Evolutionary conservation across 2,113 vertebrate species (phyloP).

Genomic region (Mola mola): DNA sequence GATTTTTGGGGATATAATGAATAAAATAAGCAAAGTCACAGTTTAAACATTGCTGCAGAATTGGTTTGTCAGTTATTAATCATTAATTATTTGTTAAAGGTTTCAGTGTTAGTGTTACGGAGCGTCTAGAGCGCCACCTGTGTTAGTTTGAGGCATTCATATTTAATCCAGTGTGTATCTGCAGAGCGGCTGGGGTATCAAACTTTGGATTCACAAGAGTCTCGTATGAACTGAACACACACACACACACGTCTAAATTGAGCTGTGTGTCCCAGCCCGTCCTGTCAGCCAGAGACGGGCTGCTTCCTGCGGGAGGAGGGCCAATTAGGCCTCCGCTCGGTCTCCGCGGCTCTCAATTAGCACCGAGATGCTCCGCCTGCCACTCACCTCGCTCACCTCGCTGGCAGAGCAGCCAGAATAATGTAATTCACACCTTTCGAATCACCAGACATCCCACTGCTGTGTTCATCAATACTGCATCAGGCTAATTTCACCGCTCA

Average conservation of each 20-base stretch:
- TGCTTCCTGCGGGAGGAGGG: slow-evolving; percentile 57
- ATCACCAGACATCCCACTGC: slow-evolving; percentile 66
- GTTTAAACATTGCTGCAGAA: no score
- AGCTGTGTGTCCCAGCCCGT: slow-evolving; percentile 51
- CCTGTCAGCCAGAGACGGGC: slow-evolving; percentile 59
- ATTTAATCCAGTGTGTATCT: slow-evolving; percentile 3
- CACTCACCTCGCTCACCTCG: slow-evolving; percentile 79
- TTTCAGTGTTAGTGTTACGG: no score
- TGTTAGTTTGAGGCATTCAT: no score
- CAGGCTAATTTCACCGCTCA: slow-evolving; percentile 62
- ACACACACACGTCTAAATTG: slow-evolving; percentile 51
- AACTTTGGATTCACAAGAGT: slow-evolving; percentile 44
- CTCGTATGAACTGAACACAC: background rate
- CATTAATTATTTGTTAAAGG: no score
- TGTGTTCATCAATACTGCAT: slow-evolving; percentile 66
- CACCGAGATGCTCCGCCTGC: slow-evolving; percentile 71
- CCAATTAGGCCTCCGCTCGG: slow-evolving; percentile 67
- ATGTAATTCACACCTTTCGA: slow-evolving; percentile 59
- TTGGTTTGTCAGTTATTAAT: no score
- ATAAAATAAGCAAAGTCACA: no score
- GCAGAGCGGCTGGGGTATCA: background rate
- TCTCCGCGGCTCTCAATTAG: slow-evolving; percentile 71
- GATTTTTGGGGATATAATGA: no score
- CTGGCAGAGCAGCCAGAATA: slow-evolving; percentile 48
- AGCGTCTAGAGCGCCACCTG: no score